Evolutionary conservation across 2,888 invertebrate species (phyloP), one percentile per base, ranked within the genome.

Genomic region (Listrodromus nycthemerus): DNA sequence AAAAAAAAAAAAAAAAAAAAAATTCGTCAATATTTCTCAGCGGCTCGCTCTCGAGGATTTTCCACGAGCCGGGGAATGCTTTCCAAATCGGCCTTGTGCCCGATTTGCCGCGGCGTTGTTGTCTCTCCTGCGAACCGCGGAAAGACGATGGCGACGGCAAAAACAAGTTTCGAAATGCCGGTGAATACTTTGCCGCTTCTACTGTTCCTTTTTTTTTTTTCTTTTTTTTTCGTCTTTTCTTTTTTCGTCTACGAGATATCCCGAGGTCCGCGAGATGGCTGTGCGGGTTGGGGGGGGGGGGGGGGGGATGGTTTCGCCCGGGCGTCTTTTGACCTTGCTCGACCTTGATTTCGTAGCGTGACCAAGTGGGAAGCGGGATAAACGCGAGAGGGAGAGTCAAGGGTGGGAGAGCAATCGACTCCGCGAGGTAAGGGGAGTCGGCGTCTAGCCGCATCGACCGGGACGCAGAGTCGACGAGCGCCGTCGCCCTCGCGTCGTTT

Each of bases 391-490:
- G 63, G 79, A 78, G 65, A 19, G 41, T 0, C 61, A 55, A 33
- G 75, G 71, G n/a, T 73, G 70, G 78, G 79, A 80, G 70, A 75
- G 85, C 84, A 86, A 90, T 91, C 92, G 92, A 91, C 91, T 65
- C 58, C 13, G 84, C 19, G 58, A 74, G 70, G 77, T 91, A 88
- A 88, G 88, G 91, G 89, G 89, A 90, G 90, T 89, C 91, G 89
- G 89, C 89, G 94, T 94, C 94, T 94, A 94, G 94, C 93, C 94
- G 91, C 93, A 94, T 94, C 94, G 94, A 94, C 93, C 94, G 91
- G 89, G 65, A n/a, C n/a, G 65, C 67, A 71, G 82, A 86, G 87
- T 79, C 84, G 87, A 85, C 82, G 87, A 87, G 90, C 87, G 84
- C 86, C 86, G 30, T 41, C 41, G n/a, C 70, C 45, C 13, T 37